A percentile compares a stretch with the other conserved stretches of the same genome.
These are phyloP conservation scores for Noctua comes DNA, from an alignment of 2,888 invertebrate species.

Conservation along the genomic window DNA sequence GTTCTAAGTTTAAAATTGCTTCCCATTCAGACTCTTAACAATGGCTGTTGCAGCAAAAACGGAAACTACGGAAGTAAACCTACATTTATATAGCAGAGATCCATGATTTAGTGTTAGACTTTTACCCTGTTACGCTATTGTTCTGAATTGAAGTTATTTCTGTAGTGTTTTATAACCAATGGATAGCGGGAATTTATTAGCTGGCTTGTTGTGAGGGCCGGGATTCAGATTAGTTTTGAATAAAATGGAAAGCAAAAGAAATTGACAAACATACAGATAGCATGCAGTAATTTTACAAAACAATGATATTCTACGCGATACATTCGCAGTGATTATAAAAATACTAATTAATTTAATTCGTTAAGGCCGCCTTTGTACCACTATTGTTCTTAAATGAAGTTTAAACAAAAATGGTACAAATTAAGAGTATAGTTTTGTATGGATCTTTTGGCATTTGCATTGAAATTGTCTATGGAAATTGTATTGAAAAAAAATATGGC, in stretches of 20 bases:
- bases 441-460: background rate
- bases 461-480: background rate
- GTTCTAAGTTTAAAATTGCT: constrained; percentile 79
- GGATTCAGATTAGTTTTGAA: background rate
- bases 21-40: constrained; percentile 74
- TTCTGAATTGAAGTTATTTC: constrained; percentile 20
- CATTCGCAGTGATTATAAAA: background rate
- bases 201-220: background rate
- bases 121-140: constrained; percentile 24
- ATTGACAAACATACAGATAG: background rate
- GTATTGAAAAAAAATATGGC: background rate
- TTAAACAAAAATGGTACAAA: background rate
- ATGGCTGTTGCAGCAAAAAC: constrained; percentile 60
- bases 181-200: background rate
- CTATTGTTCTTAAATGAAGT: background rate
- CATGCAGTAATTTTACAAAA: background rate
- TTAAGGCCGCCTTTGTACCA: background rate
- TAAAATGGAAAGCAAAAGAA: too few relatives aligned
- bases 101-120: constrained; percentile 43
- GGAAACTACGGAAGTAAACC: constrained; percentile 62
- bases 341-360: background rate
- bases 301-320: background rate
- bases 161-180: constrained; percentile 3
- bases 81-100: constrained; percentile 49
- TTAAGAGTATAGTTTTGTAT: background rate